Percentiles rank a stretch among this genome's conserved stretches.
These are phyloP conservation scores for Pseudococcus jackbeardsleyi DNA, from an alignment of 2,888 invertebrate genomes.

Conservation along the genomic window DNA sequence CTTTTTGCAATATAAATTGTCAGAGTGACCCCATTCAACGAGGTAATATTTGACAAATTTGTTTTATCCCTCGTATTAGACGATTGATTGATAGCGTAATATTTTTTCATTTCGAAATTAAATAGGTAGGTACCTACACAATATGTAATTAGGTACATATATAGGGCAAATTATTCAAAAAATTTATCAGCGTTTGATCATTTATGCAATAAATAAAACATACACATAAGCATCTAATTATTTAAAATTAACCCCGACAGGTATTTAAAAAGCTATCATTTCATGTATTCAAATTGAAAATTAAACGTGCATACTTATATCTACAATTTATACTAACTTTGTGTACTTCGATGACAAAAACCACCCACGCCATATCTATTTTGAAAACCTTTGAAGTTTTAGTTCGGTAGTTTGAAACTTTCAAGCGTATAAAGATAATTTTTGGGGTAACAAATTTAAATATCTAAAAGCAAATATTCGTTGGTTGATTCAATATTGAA, in stretches of 20 bases:
- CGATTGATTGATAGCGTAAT: not conserved
- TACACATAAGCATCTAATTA: not conserved
- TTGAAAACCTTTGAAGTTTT: conserved; percentile 16
- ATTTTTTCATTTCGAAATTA: not conserved
- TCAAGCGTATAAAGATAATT: not conserved
- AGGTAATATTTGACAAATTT: not conserved
- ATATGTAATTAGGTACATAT: too few relatives aligned
- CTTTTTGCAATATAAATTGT: too few relatives aligned
- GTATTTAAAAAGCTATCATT: not conserved
- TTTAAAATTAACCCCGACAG: not conserved
- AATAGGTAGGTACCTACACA: too few relatives aligned
- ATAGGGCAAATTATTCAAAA: not conserved
- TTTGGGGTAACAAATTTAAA: not conserved
- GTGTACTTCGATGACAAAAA: not conserved
- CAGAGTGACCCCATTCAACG: not conserved
- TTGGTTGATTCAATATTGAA: not conserved
- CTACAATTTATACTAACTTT: not conserved
- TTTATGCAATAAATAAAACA: not conserved
- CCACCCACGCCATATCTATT: not conserved
- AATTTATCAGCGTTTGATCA: not conserved
- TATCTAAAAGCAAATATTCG: not conserved
- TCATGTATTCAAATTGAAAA: not conserved
- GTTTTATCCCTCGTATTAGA: not conserved
- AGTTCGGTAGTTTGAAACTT: not conserved
- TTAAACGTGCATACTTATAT: not conserved